phyloP scores from a whole-genome alignment of 2,113 vertebrate genomes.

The Siniperca knerii region DNA sequence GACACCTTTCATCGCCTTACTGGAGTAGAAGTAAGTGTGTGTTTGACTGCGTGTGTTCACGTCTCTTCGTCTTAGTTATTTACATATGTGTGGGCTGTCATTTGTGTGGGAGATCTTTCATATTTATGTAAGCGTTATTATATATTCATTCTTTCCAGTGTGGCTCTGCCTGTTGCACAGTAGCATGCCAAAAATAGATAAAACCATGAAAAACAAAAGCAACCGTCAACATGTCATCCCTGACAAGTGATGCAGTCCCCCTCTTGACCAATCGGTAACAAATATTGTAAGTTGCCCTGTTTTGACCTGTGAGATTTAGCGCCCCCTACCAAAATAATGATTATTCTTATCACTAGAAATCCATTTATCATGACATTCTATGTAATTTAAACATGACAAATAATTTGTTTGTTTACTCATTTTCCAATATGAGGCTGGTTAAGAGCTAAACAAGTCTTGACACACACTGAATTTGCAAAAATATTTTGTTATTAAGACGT shows the following conservation, averaged over 20 bases:
- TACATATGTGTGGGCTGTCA: constrained; percentile 33
- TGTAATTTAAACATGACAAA: not conserved
- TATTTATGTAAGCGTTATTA: constrained; percentile 33
- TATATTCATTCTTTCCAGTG: constrained; percentile 26
- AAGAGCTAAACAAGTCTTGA: not conserved
- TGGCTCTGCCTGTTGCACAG: not conserved
- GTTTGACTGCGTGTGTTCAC: constrained; percentile 1
- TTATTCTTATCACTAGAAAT: not conserved
- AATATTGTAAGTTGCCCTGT: not conserved
- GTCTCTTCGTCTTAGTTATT: constrained; percentile 21
- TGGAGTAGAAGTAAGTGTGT: constrained; percentile 83
- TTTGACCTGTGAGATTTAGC: not conserved
- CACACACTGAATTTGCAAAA: not conserved
- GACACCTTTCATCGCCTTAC: constrained; percentile 72
- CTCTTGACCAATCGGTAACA: not conserved
- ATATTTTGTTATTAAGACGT: not conserved
- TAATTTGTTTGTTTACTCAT: not conserved
- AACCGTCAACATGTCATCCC: too few relatives aligned
- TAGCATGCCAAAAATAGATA: constrained; percentile 2
- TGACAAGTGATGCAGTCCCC: not conserved
- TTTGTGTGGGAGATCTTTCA: constrained; percentile 22
- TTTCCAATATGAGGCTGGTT: not conserved
- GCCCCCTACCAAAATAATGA: not conserved
- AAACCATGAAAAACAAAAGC: constrained; percentile 2
- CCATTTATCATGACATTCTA: not conserved